Base-by-base conservation (phyloP, 1,140 invertebrate genomes). In the Micrasema longulum region DNA sequence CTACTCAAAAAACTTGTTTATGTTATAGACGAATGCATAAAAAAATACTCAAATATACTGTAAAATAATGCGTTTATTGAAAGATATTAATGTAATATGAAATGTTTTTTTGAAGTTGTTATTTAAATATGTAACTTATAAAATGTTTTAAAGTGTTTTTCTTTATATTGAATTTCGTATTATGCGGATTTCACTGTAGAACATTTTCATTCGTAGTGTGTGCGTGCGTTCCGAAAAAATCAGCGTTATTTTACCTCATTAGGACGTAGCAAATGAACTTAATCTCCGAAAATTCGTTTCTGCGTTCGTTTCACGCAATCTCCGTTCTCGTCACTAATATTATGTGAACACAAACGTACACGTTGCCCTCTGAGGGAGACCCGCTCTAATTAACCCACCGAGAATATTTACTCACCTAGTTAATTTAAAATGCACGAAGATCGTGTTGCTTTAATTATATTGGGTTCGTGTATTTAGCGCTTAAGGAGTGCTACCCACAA, bases 371-470 rank as follows among this genome's bases (percentile, higher is more conserved):
- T n/a, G n/a, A n/a, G n/a, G 7, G 26, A 31, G 26, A 31, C 26
- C 26, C 26, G 26, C 26, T 31, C 57, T 62, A 62, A 62, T 62
- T 62, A 43, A 43, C 57, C 57, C 38, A 35, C 16, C 23, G 52
- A 60, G 36, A 22, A 6, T 26, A 2, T 20, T 31, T 47, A n/a
- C 41, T 18, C 22, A 64, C 60, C 57, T 74, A 60, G 62, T 41
- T 71, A 67, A 74, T 68, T 70, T 18, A 57, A 63, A 66, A 71
- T 62, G 26, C 68, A 74, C 72, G 72, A 69, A 48, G 52, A 18
- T 71, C 68, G 72, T 71, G 72, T 57, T 60, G 26, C n/a, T 66
- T 67, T 48, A 63, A 70, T 74, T 74, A 74, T 69, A 31, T 63
- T 48, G 36, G 31, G 62, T 53, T 65, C 23, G 41, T 69, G 47